Evolutionary conservation across 2,888 invertebrate genomes (phyloP), one percentile per base, ranked within the genome.

Genomic region (Ophonus ardosiacus): DNA sequence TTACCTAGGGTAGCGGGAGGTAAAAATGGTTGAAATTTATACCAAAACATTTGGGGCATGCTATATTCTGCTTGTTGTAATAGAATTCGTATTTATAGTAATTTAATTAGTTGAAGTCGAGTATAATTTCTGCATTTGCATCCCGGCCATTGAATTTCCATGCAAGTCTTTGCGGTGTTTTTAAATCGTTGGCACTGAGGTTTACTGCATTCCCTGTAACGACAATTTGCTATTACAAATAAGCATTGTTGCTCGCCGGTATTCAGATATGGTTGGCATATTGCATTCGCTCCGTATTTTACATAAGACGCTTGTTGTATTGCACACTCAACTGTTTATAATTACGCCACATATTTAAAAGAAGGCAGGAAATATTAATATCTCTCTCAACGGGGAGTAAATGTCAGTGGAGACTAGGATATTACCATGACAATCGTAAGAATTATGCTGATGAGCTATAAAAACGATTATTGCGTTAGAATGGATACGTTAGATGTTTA

Each of bases 141-240:
- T 74, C 17, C 43, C 15, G 21, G 8, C 15, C 21, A 18, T 63
- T 57, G 57, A 82, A 81, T 81, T 81, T 81, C 81, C 65, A 81
- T 81, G 81, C 65, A 68, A 68, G 71, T 74, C 71, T 40, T 15
- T n/a, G 56, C 81, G 65, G 51, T 65, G 57, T 59, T 79, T 79
- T 59, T 79, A 61, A 79, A 79, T 40, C 61, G 17, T 63, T 63
- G 17, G 59, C 43, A 40, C 61, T 71, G 57, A 68, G 82, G 68
- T 82, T 82, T 82, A 82, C 71, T 56, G 82, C 82, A 59, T 56
- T 82, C 59, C 38, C 31, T 57, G 56, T 24, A 7, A 68, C 57
- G 82, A 82, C 82, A 82, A 82, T 82, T 82, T 82, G 68, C 82
- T 82, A 68, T 43, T 68, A 82, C 82, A 82, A 82, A 82, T 82